These are phyloP conservation scores for Leucoptera coffeella DNA, from an alignment of 2,888 invertebrate species.

Conservation along the genomic window DNA sequence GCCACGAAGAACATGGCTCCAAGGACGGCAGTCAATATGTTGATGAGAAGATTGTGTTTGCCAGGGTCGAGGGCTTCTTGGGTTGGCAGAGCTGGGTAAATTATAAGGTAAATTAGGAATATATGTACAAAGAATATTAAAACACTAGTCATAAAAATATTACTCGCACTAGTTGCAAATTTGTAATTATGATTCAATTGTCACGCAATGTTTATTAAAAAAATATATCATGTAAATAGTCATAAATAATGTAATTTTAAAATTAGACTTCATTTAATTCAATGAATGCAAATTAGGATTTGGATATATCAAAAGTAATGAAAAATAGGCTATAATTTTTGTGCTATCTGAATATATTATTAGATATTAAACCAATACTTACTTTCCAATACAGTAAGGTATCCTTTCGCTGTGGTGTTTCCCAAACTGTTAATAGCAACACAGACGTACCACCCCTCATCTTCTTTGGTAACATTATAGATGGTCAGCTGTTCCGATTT, in stretches of 20 bases:
- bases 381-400: slow-evolving; percentile 76
- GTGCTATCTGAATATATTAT: no score
- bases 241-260: no score
- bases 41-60: slow-evolving; percentile 49
- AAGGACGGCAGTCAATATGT: slow-evolving; percentile 54
- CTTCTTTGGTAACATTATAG: slow-evolving; percentile 77
- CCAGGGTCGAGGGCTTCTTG: slow-evolving; percentile 28
- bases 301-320: no score
- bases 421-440: slow-evolving; percentile 86
- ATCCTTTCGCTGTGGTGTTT: slow-evolving; percentile 70
- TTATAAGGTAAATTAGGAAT: no score
- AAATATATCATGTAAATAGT: no score
- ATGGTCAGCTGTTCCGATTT: slow-evolving; percentile 70
- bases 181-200: no score
- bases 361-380: slow-evolving; percentile 35
- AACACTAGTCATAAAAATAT: no score
- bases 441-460: slow-evolving; percentile 96
- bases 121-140: no score
- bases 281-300: no score
- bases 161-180: background rate
- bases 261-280: no score
- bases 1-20: slow-evolving; percentile 56
- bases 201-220: no score
- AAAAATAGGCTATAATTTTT: no score
- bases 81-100: slow-evolving; percentile 35